A percentile compares a stretch with the other conserved stretches of the same genome.
These are phyloP conservation scores for Myrmecobius fasciatus DNA, from an alignment of 2,113 vertebrate species.

Conservation along the genomic window DNA sequence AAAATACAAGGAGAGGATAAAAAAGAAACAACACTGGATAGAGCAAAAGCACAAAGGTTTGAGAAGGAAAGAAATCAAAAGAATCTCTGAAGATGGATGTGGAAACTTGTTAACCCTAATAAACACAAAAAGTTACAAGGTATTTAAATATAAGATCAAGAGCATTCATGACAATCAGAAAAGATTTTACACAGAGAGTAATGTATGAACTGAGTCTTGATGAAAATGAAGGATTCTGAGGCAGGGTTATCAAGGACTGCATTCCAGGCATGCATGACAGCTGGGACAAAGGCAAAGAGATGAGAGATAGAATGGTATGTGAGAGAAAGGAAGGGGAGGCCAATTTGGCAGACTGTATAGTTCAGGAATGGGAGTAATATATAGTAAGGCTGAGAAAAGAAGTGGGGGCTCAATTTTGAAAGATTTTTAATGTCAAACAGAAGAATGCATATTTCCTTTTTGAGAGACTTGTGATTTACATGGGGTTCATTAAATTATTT, in stretches of 20 bases:
- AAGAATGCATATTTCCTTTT: background rate
- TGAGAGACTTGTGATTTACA: background rate
- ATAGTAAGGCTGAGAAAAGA: background rate
- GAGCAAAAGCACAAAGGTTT: background rate
- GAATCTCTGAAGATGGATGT: background rate
- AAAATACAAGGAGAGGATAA: background rate
- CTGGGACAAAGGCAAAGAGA: background rate
- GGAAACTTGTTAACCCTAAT: background rate
- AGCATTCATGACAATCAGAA: background rate
- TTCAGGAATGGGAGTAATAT: background rate
- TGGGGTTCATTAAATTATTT: background rate
- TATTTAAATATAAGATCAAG: background rate
- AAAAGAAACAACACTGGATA: background rate
- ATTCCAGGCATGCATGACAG: background rate
- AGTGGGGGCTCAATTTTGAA: background rate
- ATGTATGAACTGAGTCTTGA: background rate
- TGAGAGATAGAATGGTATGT: background rate
- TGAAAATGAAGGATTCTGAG: background rate
- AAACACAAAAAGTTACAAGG: background rate
- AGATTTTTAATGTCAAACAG: background rate
- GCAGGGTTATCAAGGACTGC: background rate
- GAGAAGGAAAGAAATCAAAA: background rate
- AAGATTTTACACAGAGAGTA: background rate
- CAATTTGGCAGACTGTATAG: background rate
- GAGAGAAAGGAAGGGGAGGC: background rate